Percentiles rank a stretch among this genome's conserved stretches.
Evolutionary conservation across 1,140 invertebrate species (phyloP).

Genomic region (Drosophila sulfurigaster): DNA sequence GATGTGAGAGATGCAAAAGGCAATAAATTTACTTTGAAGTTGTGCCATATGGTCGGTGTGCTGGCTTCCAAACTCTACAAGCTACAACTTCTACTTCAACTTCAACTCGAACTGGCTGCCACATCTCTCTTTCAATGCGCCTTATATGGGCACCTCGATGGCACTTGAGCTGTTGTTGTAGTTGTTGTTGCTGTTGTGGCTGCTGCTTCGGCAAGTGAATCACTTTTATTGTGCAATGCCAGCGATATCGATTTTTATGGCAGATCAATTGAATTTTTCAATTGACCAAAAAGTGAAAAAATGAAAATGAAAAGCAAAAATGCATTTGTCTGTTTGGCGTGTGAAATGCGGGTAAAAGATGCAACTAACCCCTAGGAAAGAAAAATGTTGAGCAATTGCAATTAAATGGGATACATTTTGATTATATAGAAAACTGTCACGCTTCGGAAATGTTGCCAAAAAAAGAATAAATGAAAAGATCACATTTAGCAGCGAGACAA

Average conservation of each 20-base stretch:
- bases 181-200: conserved; percentile 22
- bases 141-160: conserved; percentile 65
- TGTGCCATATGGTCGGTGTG: conserved; percentile 71
- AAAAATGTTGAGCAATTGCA: conserved; percentile 14
- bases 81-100: conserved; percentile 47
- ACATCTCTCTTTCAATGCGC: conserved; percentile 24
- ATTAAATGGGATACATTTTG: conserved; percentile 30
- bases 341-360: conserved; percentile 66
- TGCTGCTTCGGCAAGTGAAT: conserved; percentile 62
- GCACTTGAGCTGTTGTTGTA: conserved; percentile 29
- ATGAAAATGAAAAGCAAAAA: conserved; percentile 23
- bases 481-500: conserved; percentile 2
- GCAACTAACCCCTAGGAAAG: not conserved
- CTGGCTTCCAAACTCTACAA: conserved; percentile 8
- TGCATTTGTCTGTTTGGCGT: conserved; percentile 18
- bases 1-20: conserved; percentile 59
- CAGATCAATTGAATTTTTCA: conserved; percentile 79
- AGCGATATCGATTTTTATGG: conserved; percentile 65
- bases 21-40: conserved; percentile 74
- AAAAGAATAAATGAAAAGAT: not conserved
- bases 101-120: conserved; percentile 30
- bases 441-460: conserved; percentile 3
- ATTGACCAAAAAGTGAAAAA: conserved; percentile 48
- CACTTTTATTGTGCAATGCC: conserved; percentile 71
- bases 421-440: conserved; percentile 5